Conservation (phyloP, 2,797 vertebrate genomes). For the Fringilla coelebs region DNA sequence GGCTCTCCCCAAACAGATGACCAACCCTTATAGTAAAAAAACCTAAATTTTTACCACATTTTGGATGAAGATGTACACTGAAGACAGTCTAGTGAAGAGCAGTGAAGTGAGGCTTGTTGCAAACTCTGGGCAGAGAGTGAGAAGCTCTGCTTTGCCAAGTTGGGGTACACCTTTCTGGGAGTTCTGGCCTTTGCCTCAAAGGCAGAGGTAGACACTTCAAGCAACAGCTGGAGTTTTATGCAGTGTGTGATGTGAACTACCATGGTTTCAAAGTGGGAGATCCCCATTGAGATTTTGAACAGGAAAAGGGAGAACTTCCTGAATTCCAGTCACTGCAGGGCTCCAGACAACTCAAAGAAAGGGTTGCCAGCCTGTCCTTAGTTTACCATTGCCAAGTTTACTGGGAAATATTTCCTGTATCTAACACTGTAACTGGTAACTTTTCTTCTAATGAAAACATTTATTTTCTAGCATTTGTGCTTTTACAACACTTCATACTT, state of each 20-base stretch:
- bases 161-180: neutral
- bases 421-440: neutral
- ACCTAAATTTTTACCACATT: neutral
- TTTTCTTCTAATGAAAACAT: neutral
- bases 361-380: neutral
- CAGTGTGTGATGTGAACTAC: neutral
- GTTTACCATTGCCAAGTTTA: neutral
- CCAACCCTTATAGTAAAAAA: neutral
- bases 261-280: neutral
- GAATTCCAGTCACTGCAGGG: neutral
- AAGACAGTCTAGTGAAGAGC: neutral
- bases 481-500: neutral
- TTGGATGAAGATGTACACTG: neutral
- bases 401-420: neutral
- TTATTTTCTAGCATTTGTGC: neutral
- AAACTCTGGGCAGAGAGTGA: accelerated
- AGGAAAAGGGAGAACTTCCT: neutral
- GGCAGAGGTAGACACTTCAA: neutral
- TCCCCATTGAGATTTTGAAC: neutral
- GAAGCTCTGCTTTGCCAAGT: neutral
- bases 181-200: neutral
- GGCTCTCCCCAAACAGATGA: neutral
- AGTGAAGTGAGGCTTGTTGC: neutral
- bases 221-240: neutral
- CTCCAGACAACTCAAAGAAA: neutral